Percentiles rank a stretch among this genome's conserved stretches.
phyloP scores from a whole-genome alignment of 1,140 invertebrate species.

The Anastatus disparis region DNA sequence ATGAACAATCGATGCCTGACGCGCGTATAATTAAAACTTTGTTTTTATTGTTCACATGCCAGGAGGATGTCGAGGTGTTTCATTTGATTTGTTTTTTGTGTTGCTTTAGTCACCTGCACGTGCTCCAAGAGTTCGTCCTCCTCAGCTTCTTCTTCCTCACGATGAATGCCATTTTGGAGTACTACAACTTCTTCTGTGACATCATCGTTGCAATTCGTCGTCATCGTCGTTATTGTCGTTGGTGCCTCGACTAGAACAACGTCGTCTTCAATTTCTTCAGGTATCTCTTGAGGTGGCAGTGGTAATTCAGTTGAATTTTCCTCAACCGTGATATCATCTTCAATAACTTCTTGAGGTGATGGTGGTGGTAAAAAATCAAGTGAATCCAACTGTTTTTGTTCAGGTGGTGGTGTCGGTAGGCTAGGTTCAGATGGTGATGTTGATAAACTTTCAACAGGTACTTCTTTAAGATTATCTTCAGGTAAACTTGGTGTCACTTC shows the following conservation, averaged over 20 bases:
- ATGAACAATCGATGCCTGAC: too few species aligned
- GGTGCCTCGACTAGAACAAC: too few species aligned
- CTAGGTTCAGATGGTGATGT: too few species aligned
- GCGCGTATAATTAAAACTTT: too few species aligned
- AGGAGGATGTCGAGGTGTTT: conserved; percentile 46
- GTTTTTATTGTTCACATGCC: conserved; percentile 53
- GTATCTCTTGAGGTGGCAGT: background rate
- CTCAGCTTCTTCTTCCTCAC: conserved; percentile 21
- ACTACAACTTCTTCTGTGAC: background rate
- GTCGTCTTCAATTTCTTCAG: background rate
- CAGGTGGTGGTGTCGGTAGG: background rate
- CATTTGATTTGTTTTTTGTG: conserved; percentile 42
- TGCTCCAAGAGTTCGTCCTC: conserved; percentile 29
- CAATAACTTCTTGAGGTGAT: background rate
- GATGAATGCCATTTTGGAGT: background rate
- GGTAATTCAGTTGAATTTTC: background rate
- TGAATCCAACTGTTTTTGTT: background rate
- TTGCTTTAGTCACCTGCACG: conserved; percentile 64
- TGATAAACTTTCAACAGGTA: too few species aligned
- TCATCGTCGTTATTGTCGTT: background rate
- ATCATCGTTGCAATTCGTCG: too few species aligned
- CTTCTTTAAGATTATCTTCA: background rate
- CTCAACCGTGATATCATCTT: too few species aligned
- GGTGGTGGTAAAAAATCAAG: conserved; percentile 14
- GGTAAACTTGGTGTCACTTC: background rate